These are phyloP conservation scores for Ischnus inquisitorius DNA, from an alignment of 2,888 invertebrate species.

Conservation along the genomic window DNA sequence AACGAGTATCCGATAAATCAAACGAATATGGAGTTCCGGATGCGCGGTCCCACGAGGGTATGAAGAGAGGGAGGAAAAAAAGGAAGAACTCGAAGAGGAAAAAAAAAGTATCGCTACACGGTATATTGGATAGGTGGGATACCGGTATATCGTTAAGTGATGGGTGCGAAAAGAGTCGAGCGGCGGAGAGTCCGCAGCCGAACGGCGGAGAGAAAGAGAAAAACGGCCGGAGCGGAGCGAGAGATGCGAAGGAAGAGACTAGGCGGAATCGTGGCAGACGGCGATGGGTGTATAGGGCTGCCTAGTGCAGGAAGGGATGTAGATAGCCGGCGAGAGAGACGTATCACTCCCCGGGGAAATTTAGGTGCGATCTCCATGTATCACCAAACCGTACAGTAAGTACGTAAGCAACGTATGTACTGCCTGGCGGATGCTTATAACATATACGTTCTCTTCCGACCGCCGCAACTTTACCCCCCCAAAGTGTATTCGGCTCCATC, in stretches of 20 bases:
- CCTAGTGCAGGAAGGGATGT: constrained; percentile 61
- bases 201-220: constrained; percentile 36
- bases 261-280: constrained; percentile 33
- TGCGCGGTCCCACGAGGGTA: constrained; percentile 31
- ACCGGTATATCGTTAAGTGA: constrained; percentile 50
- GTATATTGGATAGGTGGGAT: constrained; percentile 13
- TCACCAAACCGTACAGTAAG: constrained; percentile 77
- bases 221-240: constrained; percentile 25
- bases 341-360: constrained; percentile 81
- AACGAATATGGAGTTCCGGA: constrained; percentile 61
- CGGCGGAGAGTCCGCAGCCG: neutral
- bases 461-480: neutral
- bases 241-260: constrained; percentile 18
- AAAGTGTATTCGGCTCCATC: neutral
- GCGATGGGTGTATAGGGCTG: constrained; percentile 65
- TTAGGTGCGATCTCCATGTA: constrained; percentile 82
- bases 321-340: constrained; percentile 71
- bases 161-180: constrained; percentile 46
- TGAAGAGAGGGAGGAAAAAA: neutral
- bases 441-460: constrained; percentile 28
- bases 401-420: constrained; percentile 77
- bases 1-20: constrained; percentile 64
- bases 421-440: constrained; percentile 55
- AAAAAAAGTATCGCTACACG: constrained; percentile 40
- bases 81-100: neutral